Base-by-base conservation (phyloP, 2,888 invertebrate genomes). In the Chrysolina haemoptera region DNA sequence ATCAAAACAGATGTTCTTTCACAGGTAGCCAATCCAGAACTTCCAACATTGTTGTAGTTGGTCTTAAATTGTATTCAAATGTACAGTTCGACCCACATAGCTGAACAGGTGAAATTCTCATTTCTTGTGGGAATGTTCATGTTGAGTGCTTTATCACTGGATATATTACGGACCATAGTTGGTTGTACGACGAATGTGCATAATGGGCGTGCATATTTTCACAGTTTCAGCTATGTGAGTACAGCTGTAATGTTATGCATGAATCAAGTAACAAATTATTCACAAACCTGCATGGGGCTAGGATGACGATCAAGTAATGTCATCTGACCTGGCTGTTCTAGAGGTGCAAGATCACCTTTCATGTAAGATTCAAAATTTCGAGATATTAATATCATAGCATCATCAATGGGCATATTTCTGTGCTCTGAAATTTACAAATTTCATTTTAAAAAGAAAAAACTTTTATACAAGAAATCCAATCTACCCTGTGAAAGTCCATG, bases 351-450 rank as follows among this genome's bases (percentile, higher is more conserved):
- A 73, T 90, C 88, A 20, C 90, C 90, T 71, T 90, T 88, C 87
- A 91, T 89, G 83, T 92, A 93, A 81, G 87, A 89, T 35, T 91
- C 90, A 83, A 93, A 93, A 83, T 96, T 95, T 0, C 93, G 91
- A 10, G 92, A 91, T 41, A 98, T 90, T 76, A 98, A 89, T 78
- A 91, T 91, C 73, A 98, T 89, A 0, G 98, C 96, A 88, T 98
- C 97, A 71, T 98, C 97, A 50, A 97, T 86, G 0, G 97, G 97
- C 96, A 98, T 98, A 89, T 98, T 98, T 81, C 98, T 93, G 88
- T 98, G 98, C 86, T 98, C 98, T 93, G 90, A 79, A 86, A 78
- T 63, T 12, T 18, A 59, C 12, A 59, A 59, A 22, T 22, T 20
- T 11, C 5, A 55, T 55, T 22, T 55, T 4, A 35, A 35, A 35